Conservation (phyloP, 2,888 invertebrate species). For the Koerneria pararmatus region DNA sequence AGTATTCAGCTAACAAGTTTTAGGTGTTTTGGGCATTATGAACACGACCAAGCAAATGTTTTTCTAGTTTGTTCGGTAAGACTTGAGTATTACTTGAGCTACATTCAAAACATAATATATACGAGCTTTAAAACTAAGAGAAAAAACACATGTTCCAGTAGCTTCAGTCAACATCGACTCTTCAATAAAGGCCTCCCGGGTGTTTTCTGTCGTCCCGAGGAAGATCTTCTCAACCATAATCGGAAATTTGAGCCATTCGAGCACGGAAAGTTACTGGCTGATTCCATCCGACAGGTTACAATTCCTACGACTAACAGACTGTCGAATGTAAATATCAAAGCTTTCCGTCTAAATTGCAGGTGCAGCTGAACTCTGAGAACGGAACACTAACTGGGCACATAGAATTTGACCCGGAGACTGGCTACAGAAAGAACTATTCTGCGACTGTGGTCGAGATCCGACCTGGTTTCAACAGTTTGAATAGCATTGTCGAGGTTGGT, state of each 20-base stretch:
- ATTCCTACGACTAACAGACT: background rate
- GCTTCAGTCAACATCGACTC: conserved; percentile 35
- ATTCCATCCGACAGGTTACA: conserved; percentile 34
- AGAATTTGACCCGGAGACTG: conserved; percentile 50
- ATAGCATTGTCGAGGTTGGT: conserved; percentile 53
- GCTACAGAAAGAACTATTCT: conserved; percentile 50
- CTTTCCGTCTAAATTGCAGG: conserved; percentile 27
- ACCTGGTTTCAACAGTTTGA: conserved; percentile 51
- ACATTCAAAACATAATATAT: no score
- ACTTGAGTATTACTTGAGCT: no score
- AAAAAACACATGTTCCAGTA: no score
- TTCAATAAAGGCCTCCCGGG: conserved; percentile 35
- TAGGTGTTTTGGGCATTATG: no score
- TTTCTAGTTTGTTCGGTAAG: no score
- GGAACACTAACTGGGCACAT: conserved; percentile 56
- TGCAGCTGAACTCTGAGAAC: conserved; percentile 38
- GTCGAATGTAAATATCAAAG: background rate
- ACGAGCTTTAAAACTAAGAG: no score
- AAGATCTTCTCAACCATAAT: conserved; percentile 30
- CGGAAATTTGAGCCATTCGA: conserved; percentile 41
- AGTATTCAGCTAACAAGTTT: no score
- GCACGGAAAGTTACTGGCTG: conserved; percentile 35
- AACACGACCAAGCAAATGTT: no score
- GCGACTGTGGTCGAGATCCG: conserved; percentile 54
- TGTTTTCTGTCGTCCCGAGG: conserved; percentile 1